These are phyloP conservation scores for Acipenser ruthenus DNA, from an alignment of 2,797 vertebrate genomes.

Conservation along the genomic window DNA sequence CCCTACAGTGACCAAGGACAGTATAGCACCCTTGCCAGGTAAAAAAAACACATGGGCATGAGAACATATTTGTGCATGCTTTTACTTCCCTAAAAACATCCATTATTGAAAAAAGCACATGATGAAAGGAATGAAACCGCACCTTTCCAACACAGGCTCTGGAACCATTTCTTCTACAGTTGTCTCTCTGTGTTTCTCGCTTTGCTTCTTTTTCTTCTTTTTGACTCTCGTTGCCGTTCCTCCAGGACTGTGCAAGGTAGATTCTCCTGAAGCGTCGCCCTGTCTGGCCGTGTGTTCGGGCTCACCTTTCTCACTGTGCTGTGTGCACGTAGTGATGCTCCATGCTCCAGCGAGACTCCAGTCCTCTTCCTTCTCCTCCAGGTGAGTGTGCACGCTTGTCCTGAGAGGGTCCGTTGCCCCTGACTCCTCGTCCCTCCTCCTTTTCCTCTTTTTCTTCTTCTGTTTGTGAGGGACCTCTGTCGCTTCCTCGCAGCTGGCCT, in stretches of 20 bases:
- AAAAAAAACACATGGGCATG: too few species aligned
- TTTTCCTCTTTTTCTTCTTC: slow-evolving; percentile 46
- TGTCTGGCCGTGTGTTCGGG: slow-evolving; percentile 3
- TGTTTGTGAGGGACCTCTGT: slow-evolving; percentile 24
- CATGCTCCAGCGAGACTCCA: slow-evolving; percentile 61
- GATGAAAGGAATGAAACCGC: too few species aligned
- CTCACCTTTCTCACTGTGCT: slow-evolving; percentile 7
- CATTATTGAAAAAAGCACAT: too few species aligned
- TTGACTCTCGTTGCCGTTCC: slow-evolving; percentile 26
- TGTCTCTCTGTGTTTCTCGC: slow-evolving; percentile 25
- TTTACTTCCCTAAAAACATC: too few species aligned
- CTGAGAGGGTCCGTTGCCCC: background rate
- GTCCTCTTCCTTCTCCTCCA: slow-evolving; percentile 54
- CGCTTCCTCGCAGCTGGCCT: slow-evolving; percentile 13
- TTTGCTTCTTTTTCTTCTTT: slow-evolving; percentile 49
- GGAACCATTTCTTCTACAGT: slow-evolving; percentile 22
- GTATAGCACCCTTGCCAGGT: too few species aligned
- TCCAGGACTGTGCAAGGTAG: slow-evolving; percentile 1
- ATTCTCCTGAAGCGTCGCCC: background rate
- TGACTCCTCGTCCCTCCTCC: slow-evolving; percentile 8
- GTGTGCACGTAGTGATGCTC: slow-evolving; percentile 35
- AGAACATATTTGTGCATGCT: too few species aligned
- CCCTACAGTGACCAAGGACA: too few species aligned
- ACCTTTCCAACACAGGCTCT: slow-evolving; percentile 39
- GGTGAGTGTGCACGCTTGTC: slow-evolving; percentile 33